Evolutionary conservation across 2,113 vertebrate genomes (phyloP), one percentile per base, ranked within the genome.

Genomic region (Pollachius pollachius): DNA sequence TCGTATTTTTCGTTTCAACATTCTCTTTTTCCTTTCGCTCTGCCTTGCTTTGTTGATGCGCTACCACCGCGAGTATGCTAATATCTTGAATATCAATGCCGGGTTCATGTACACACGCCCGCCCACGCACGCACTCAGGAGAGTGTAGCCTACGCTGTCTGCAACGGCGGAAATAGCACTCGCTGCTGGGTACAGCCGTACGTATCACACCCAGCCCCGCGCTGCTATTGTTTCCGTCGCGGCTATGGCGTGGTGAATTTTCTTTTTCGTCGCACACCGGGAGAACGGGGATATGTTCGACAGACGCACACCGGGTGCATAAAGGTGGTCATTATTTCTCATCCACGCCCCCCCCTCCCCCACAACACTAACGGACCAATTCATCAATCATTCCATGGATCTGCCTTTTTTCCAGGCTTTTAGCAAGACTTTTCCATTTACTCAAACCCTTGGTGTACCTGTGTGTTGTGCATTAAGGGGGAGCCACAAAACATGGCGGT

Each of bases 321-420:
- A 48, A 74, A 82, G 77, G 85, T 81, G 76, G 75, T 87, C 73
- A 84, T 85, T 88, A 85, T 57, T 80, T 79, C 78, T 59, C 70
- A 76, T 70, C 71, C 62, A 56, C 66, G 57, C 60, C 75, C 85
- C 72, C 73, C 76, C 37, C 74, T 69, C 76, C 80, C 78, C 74
- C 79, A 79, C 77, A 74, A 81, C 84, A 76, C 77, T 11, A 6
- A 6, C 37, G 0, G 6, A 41, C 37, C 41, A 48, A 48, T 48
- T 48, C 72, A 81, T 82, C 84, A 82, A 81, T 86, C 82, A 84
- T 85, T 87, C 89, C 83, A 76, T 87, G 85, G 84, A 69, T 79
- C 0, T 69, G 68, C 72, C 76, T 72, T 78, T 80, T 73, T 52
- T 0, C 65, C 62, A 72, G 61, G 86, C 86, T 87, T 89, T 90